Evolutionary conservation across 2,113 vertebrate species (phyloP), one percentile per base, ranked within the genome.

Genomic region (Arothron firmamentum): DNA sequence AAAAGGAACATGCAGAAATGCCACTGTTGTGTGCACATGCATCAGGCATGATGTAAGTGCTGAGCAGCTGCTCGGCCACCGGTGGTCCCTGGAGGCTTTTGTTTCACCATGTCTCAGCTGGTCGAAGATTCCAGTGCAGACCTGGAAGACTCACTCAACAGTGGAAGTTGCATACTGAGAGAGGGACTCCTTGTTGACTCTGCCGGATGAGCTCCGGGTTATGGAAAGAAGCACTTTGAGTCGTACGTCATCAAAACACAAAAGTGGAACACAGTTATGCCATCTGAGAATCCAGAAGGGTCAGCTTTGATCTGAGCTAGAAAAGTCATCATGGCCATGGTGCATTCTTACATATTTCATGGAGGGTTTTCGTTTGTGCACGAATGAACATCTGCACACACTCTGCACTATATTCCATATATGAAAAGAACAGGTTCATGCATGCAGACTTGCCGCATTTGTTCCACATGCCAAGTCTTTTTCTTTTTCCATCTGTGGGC

Each of bases 121-220:
- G 53, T 74, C 74, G 70, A 15, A 69, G 78, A 80, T 83, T 84
- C 78, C 65, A 52, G 52, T 47, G 62, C 60, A 69, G 65, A 52
- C 77, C 56, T 51, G 63, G 70, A 74, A 58, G 64, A 59, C 56
- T 70, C 47, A 48, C 17, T 73, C 68, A 51, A 52, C 12, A 43
- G 54, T 4, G 5, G 51, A 66, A 72, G 62, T 43, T 58, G 66
- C 31, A 65, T 48, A 67, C 59, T 52, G 49, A 58, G 9, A 15
- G 11, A 56, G 34, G 42, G 55, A 49, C 63, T 62, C 52, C 54
- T 2, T 59, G 34, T 42, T 17, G 49, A 34, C 60, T 23, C 56
- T 52, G 38, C 34, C 47, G 60, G 49, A 67, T 42, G 23, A 42
- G 19, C 46, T 18, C 38, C 6, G 51, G 49, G 25, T 13, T 25